Evolutionary conservation across 2,113 vertebrate species (phyloP).

Genomic region (Mastomys natalensis): DNA sequence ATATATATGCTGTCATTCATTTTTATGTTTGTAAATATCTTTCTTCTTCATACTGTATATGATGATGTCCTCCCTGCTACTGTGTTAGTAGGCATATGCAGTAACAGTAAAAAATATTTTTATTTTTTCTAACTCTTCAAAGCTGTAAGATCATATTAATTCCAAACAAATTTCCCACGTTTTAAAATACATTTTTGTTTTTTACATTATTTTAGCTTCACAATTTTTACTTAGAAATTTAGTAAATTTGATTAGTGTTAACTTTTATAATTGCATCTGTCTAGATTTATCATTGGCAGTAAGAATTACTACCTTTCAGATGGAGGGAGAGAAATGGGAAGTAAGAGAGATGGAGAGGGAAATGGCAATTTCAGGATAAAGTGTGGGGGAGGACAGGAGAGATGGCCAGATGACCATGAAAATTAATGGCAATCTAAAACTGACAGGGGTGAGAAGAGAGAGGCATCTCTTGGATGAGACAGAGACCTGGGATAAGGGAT

Average conservation of each 20-base stretch:
- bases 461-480: no score
- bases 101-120: not conserved
- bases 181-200: not conserved
- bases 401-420: no score
- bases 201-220: not conserved
- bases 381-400: no score
- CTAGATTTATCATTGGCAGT: not conserved
- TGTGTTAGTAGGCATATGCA: not conserved
- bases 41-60: not conserved
- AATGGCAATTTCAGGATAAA: no score
- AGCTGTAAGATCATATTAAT: not conserved
- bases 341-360: no score
- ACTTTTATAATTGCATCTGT: not conserved
- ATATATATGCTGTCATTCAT: not conserved
- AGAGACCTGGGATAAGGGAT: no score
- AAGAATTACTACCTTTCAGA: not conserved
- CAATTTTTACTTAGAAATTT: not conserved
- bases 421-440: no score
- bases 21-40: not conserved
- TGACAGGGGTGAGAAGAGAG: no score
- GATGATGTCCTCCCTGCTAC: not conserved
- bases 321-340: no score
- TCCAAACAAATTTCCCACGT: not conserved
- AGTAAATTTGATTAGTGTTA: not conserved
- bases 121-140: not conserved